Percentiles rank a stretch among this genome's conserved stretches.
Conservation (phyloP, 2,797 vertebrate genomes). For the Xiphorhynchus erythropygius region DNA sequence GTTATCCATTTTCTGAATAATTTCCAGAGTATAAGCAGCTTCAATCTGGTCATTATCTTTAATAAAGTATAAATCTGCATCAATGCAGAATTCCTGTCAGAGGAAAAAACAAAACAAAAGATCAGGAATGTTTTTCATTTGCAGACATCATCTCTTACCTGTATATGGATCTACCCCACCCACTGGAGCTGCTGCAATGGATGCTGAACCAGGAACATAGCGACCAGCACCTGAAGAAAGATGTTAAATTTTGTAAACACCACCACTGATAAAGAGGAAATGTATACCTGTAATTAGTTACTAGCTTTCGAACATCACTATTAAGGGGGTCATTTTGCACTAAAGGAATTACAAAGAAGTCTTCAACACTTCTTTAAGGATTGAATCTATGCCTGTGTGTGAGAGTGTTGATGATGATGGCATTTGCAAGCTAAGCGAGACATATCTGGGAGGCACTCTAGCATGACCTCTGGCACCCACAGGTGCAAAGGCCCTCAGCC, state of each 20-base stretch:
- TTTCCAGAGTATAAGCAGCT: neutral
- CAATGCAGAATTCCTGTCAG: neutral
- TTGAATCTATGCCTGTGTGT: neutral
- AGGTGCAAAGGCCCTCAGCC: neutral
- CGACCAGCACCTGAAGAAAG: conserved; percentile 78
- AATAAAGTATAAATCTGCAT: neutral
- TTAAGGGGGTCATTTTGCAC: neutral
- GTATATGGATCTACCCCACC: conserved; percentile 79
- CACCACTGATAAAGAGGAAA: neutral
- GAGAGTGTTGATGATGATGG: neutral
- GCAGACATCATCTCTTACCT: conserved; percentile 61
- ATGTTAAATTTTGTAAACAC: neutral
- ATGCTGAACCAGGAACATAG: conserved; percentile 80
- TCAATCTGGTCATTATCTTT: neutral
- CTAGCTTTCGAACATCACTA: neutral
- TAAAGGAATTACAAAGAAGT: neutral
- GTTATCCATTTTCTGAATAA: neutral
- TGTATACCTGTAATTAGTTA: neutral
- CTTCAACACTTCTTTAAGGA: neutral
- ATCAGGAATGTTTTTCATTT: neutral
- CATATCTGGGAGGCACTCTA: neutral
- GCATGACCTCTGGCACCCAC: neutral
- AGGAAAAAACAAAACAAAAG: neutral
- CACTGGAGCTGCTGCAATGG: conserved; percentile 24
- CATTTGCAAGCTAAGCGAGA: neutral